Conservation (phyloP, 2,113 vertebrate genomes). For the Microcebus ravelobensis region DNA sequence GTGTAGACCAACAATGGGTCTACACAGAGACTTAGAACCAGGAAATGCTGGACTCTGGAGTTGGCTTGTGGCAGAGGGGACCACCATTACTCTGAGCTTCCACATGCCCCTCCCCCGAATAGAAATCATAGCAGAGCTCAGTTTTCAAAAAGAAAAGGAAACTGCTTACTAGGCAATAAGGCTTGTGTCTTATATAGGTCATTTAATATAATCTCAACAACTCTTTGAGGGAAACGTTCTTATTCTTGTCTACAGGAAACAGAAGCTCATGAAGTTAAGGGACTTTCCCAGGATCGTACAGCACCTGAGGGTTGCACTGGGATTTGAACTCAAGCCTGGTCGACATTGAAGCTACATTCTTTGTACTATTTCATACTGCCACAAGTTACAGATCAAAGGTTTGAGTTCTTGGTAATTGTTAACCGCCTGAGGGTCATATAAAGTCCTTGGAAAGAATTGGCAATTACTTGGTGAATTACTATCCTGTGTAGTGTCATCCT, state of each 20-base stretch:
- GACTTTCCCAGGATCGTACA: neutral
- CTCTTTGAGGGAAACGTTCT: neutral
- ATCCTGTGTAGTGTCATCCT: neutral
- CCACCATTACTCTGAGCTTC: neutral
- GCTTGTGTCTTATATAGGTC: neutral
- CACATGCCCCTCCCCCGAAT: neutral
- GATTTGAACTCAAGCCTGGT: neutral
- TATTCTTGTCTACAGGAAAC: neutral
- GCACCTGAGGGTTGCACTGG: neutral
- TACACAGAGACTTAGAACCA: neutral
- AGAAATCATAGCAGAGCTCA: neutral
- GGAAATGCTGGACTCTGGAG: neutral
- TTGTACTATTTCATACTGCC: neutral
- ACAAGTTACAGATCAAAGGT: neutral
- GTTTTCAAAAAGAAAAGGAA: neutral
- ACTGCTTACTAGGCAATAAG: neutral
- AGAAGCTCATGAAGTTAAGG: neutral
- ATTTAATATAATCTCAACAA: neutral
- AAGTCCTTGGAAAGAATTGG: neutral
- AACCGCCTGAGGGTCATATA: neutral
- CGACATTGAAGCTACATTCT: neutral
- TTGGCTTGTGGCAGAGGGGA: neutral
- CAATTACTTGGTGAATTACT: constrained; percentile 30
- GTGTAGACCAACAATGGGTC: neutral
- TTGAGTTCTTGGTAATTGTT: neutral